Evolutionary conservation across 2,113 vertebrate genomes (phyloP), one percentile per base, ranked within the genome.

Genomic region (Ceratotherium simum): DNA sequence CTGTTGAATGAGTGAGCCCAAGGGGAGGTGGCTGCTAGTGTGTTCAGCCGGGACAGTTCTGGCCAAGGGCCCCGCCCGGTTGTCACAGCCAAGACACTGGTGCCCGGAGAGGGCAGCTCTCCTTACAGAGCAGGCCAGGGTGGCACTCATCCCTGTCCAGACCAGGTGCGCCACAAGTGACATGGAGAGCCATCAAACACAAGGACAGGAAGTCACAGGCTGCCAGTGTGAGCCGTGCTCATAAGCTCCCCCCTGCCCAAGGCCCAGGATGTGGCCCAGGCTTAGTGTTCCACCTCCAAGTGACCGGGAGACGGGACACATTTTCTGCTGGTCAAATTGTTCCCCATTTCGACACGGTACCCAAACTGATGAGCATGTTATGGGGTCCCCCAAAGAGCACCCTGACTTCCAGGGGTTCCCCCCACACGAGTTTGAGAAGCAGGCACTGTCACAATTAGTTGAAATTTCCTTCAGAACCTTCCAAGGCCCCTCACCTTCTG

Each of bases 111-210:
- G 65, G 58, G 23, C 70, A 69, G 95, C 96, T 97, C 88, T 81
- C 72, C 85, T 96, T 95, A 96, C 96, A 96, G 88, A 95, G 92
- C 4, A 11, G 39, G 93, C 78, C 97, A 91, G 97, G 92, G 54
- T 56, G 88, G 88, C 27, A 75, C 31, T 60, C 3, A 2, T 76
- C 70, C 65, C 42, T 65, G 20, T 11, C 10, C 65, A 89, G 91
- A 72, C 90, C 96, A 42, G 58, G 36, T 23, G 60, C 65, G 33
- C 39, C 94, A 79, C 31, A n/a, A 39, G 56, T 18, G 83, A 42
- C n/a, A 7, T 1, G 12, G 21, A 18, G 62, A 91, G 90, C 39
- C 54, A 10, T n/a, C 70, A 62, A 14, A 42, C n/a, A 20, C 75
- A 17, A 60, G 46, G 73, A 80, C 33, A 13, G 36, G 46, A 58